Base-by-base conservation (phyloP, 2,888 invertebrate genomes). In the Taphrorychus bicolor region DNA sequence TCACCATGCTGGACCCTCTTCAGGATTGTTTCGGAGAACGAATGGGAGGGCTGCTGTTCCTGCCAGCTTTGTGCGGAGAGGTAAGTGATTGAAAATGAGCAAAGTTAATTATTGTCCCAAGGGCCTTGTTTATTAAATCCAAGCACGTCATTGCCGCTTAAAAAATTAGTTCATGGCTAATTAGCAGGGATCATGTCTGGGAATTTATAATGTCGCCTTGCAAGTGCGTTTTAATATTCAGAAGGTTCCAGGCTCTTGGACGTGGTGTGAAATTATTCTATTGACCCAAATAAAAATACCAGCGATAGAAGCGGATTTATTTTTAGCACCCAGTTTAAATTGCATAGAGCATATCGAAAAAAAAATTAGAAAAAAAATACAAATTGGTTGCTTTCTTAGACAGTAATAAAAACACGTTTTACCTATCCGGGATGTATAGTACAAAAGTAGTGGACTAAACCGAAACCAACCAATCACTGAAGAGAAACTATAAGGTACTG, bases 1-100 rank as follows among this genome's bases (percentile, higher is more conserved):
- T 98, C 73, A 98, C 98, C 32, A 98, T 98, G 98, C 83, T 98
- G 84, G 98, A 98, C 84, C 98, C 98, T 2, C 90, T 98, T 77
- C 97, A 98, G 85, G 95, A 95, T 81, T 91, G 92, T 65, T 98
- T 98, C 82, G 98, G 98, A 18, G 94, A 95, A 82, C 88, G 98
- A 72, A 98, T 98, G 95, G 98, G 98, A 19, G 98, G 98, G 0
- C 85, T 98, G 71, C 87, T 98, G 73, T 98, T 97, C 83, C 85
- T 98, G 75, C 98, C 98, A 2, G 98, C 98, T 0, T 89, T 99
- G 1, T 94, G 97, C 77, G 98, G 98, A 5, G 98, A 98, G 84
- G 69, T 64, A 69, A 42, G 95, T n/a, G n/a, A n/a, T n/a, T n/a
- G n/a, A n/a, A n/a, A n/a, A n/a, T n/a, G n/a, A n/a, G n/a, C n/a